Evolutionary conservation across 2,797 vertebrate species (phyloP), one percentile per base, ranked within the genome.

Genomic region (Halcyon leucocephala): DNA sequence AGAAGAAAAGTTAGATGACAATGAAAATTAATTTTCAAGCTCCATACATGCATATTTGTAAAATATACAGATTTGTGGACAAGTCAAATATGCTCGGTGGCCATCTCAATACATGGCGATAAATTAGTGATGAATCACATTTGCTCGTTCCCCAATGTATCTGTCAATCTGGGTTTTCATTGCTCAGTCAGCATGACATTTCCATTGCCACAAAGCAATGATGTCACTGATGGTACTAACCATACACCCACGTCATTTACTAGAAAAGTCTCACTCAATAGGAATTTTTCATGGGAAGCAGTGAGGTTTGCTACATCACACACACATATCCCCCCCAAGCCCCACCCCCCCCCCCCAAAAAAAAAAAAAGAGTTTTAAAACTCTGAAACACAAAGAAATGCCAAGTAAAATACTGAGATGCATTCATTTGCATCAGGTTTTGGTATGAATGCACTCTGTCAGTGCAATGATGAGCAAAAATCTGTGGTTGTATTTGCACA

Each of bases 1-100:
- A 94, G 42, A 65, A 82, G 14, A 86, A 85, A 93, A 70, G 48
- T 73, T 57, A 95, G 26, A 90, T 39, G 28, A 89, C 57, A 93
- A 33, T 60, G 31, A 93, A 91, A 93, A 90, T 41, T 46, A 41
- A 33, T 78, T 95, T 90, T 91, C 18, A 89, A 71, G 41, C 14
- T 91, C n/a, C 61, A 26, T 31, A 72, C 49, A 19, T 25, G 42
- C 16, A 33, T 39, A 73, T 57, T 77, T 46, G 35, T 60, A 60
- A 94, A 88, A 60, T 39, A 77, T 5, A 62, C 3, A 7, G n/a
- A 74, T 79, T 74, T 78, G 26, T 4, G 26, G 51, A 33, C 25
- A 87, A 73, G 25, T 67, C 72, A 72, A 64, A 48, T 37, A 81
- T 6, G 13, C 22, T 71, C 54, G 15, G 58, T 72, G 69, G 39